Base-by-base conservation (phyloP, 2,113 vertebrate species). In the Poicephalus gulielmi region DNA sequence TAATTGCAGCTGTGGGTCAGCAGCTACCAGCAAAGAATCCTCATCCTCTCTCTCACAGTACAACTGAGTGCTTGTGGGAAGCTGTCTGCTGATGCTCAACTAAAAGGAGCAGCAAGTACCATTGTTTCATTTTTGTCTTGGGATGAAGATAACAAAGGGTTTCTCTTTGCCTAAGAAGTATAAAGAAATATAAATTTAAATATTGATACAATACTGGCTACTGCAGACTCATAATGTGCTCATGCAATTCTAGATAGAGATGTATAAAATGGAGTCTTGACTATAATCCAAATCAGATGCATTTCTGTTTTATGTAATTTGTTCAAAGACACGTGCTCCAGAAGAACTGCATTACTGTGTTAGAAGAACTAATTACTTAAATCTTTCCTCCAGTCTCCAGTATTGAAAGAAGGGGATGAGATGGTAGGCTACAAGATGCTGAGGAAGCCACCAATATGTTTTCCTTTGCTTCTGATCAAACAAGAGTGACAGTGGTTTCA, bases 391-490 rank as follows among this genome's bases (percentile, higher is more conserved):
- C 16, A 41, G 1, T 31, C 37, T 81, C 37, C 18, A 55, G 17
- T 19, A 68, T 1, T 35, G 14, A 55, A 52, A 76, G 39, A 49
- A 73, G 9, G 3, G 2, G 7, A n/a, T 25, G 37, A 13, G 33
- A 57, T 31, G n/a, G 3, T 83, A 39, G 35, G 6, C n/a, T 68
- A 49, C 1, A 2, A 62, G n/a, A 25, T 69, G 13, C 8, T 44
- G 28, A 69, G 41, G 37, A 93, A 86, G 13, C 20, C 53, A 85
- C 25, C 3, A 28, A 23, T 63, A 10, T 78, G 53, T 39, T 85
- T 93, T 73, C 9, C 8, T 90, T 70, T 83, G 49, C 47, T 88
- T 92, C 68, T 83, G n/a, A 31, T 69, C 57, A 76, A 76, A 77
- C 18, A 30, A 22, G 15, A 70, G 12, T 25, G 41, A 59, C 20